Percentiles rank a stretch among this genome's conserved stretches.
Evolutionary conservation across 2,797 vertebrate species (phyloP).

Genomic region (Bradypodion pumilum): DNA sequence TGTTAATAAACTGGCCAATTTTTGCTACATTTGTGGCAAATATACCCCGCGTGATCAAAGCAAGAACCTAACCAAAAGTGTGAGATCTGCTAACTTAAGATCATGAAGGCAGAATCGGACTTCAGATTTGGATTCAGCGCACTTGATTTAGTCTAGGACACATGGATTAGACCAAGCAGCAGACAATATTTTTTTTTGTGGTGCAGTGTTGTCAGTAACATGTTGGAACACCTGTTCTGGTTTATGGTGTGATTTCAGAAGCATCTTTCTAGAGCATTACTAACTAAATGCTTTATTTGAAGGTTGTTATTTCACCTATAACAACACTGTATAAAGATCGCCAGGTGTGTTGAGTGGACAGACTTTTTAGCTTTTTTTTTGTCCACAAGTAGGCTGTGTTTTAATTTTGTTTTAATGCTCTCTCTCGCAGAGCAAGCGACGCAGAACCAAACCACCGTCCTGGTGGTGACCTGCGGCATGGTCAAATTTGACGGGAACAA

Average conservation of each 20-base stretch:
- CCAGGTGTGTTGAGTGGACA: too few species aligned
- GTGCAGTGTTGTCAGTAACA: too few species aligned
- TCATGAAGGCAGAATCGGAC: too few species aligned
- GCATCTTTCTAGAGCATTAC: not conserved
- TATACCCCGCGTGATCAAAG: too few species aligned
- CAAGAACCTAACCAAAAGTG: too few species aligned
- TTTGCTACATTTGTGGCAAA: too few species aligned
- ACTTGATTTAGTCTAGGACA: too few species aligned
- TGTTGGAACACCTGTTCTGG: not conserved
- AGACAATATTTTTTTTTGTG: too few species aligned
- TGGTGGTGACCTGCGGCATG: constrained; percentile 89
- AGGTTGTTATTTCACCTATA: not conserved
- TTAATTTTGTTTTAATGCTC: constrained; percentile 29
- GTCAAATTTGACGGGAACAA: constrained; percentile 97
- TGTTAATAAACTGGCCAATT: too few species aligned
- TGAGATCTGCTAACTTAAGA: too few species aligned
- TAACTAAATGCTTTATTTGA: not conserved
- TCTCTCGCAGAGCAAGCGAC: constrained; percentile 89
- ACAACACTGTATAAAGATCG: not conserved
- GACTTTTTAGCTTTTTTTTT: not conserved
- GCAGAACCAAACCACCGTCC: constrained; percentile 90
- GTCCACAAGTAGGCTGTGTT: constrained; percentile 7
- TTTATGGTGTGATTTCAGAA: not conserved
- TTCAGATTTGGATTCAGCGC: too few species aligned
- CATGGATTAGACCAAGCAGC: too few species aligned